phyloP scores from a whole-genome alignment of 2,113 vertebrate species.

The Apteryx owenii region DNA sequence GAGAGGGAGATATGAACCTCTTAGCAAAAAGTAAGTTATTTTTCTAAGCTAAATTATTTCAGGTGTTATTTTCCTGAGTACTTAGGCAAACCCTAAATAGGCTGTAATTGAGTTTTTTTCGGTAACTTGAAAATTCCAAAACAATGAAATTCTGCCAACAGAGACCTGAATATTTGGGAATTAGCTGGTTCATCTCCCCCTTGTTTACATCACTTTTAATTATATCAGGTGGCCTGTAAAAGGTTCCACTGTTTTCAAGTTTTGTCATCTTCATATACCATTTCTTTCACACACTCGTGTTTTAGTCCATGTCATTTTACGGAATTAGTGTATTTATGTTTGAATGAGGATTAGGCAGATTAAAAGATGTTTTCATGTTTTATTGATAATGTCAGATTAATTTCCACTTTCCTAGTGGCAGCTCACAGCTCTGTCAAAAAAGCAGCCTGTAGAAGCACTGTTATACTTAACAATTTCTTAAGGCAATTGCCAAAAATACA shows the following conservation, averaged over 20 bases:
- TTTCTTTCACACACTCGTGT: slow-evolving; percentile 39
- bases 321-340: slow-evolving; percentile 34
- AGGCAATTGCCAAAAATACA: neutral
- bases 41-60: neutral
- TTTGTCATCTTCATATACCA: neutral
- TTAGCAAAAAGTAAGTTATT: neutral
- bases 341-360: slow-evolving; percentile 22
- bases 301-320: slow-evolving; percentile 50
- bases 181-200: neutral
- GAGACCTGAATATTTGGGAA: slow-evolving; percentile 11
- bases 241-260: slow-evolving; percentile 52
- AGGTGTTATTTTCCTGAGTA: neutral
- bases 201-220: slow-evolving; percentile 19
- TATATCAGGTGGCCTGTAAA: slow-evolving; percentile 33
- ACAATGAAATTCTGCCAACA: neutral
- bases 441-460: neutral
- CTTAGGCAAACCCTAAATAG: neutral
- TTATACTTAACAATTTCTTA: neutral
- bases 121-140: neutral
- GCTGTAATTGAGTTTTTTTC: neutral
- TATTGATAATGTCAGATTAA: slow-evolving; percentile 14
- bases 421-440: slow-evolving; percentile 40
- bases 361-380: slow-evolving; percentile 31
- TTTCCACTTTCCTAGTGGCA: slow-evolving; percentile 27
- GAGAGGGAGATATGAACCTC: neutral